These are phyloP conservation scores for Phasianus colchicus DNA, from an alignment of 2,113 vertebrate species.

Conservation along the genomic window DNA sequence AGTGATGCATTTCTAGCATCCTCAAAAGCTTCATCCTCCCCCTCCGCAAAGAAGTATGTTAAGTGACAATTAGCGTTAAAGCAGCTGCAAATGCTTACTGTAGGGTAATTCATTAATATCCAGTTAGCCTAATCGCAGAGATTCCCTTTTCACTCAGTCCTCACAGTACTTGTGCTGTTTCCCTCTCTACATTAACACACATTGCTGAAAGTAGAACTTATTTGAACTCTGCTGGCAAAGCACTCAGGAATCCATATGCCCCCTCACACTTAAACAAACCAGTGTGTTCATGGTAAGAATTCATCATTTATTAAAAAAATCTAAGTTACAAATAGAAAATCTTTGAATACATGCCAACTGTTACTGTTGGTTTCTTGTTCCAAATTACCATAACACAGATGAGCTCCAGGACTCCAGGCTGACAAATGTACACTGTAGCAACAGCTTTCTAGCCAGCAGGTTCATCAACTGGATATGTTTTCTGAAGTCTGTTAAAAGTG, in stretches of 20 bases:
- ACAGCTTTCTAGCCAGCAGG: background rate
- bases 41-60: background rate
- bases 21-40: background rate
- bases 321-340: slow-evolving; percentile 51
- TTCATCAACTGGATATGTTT: slow-evolving; percentile 13
- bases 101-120: slow-evolving; percentile 48
- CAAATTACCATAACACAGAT: slow-evolving; percentile 53
- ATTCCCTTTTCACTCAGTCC: slow-evolving; percentile 44
- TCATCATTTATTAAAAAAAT: slow-evolving; percentile 41
- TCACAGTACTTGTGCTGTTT: slow-evolving; percentile 35
- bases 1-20: background rate
- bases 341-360: slow-evolving; percentile 45
- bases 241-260: slow-evolving; percentile 32
- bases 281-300: slow-evolving; percentile 15
- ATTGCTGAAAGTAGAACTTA: slow-evolving; percentile 65
- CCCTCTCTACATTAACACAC: slow-evolving; percentile 61
- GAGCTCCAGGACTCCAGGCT: slow-evolving; percentile 41
- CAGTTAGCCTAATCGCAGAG: slow-evolving; percentile 49
- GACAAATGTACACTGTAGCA: background rate
- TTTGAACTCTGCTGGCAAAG: slow-evolving; percentile 11
- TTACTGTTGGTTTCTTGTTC: slow-evolving; percentile 46
- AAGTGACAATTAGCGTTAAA: slow-evolving; percentile 24
- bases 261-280: slow-evolving; percentile 35
- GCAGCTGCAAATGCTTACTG: slow-evolving; percentile 18
- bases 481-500: background rate